Evolutionary conservation across 2,113 vertebrate species (phyloP).

Genomic region (Halichoeres trimaculatus): DNA sequence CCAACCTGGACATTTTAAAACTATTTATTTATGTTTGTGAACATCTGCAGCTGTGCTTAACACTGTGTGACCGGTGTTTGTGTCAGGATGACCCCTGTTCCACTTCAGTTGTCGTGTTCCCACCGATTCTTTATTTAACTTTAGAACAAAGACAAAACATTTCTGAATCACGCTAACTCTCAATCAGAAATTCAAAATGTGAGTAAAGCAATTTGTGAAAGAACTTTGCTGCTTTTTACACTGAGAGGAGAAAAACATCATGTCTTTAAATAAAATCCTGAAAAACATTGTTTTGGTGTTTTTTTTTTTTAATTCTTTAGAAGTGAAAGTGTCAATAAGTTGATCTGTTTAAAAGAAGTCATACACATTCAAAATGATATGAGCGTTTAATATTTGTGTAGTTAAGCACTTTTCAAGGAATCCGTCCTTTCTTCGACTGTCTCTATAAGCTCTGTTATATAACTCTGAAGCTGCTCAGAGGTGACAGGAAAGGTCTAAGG

Average conservation of each 20-base stretch:
- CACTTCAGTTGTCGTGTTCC: slow-evolving; percentile 28
- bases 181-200: slow-evolving; percentile 49
- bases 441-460: slow-evolving; percentile 5
- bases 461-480: slow-evolving; percentile 22
- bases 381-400: too few species aligned
- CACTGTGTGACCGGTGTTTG: slow-evolving; percentile 48
- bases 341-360: too few species aligned
- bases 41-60: slow-evolving; percentile 27
- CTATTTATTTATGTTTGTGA: slow-evolving; percentile 67
- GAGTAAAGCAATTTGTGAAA: slow-evolving; percentile 51
- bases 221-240: slow-evolving; percentile 70
- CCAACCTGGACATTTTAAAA: slow-evolving; percentile 59
- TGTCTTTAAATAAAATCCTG: slow-evolving; percentile 74
- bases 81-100: slow-evolving; percentile 37
- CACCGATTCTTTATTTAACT: slow-evolving; percentile 20
- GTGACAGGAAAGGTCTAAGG: slow-evolving; percentile 34
- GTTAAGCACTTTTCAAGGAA: too few species aligned
- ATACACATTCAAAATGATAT: too few species aligned
- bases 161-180: slow-evolving; percentile 25
- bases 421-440: not conserved
- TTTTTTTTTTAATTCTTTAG: slow-evolving; percentile 2
- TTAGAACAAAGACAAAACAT: slow-evolving; percentile 36
- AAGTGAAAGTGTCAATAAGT: not conserved
- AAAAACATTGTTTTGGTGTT: slow-evolving; percentile 44
- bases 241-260: slow-evolving; percentile 38